Conservation (phyloP, 2,888 invertebrate genomes). For the Tubulanus polymorphus region DNA sequence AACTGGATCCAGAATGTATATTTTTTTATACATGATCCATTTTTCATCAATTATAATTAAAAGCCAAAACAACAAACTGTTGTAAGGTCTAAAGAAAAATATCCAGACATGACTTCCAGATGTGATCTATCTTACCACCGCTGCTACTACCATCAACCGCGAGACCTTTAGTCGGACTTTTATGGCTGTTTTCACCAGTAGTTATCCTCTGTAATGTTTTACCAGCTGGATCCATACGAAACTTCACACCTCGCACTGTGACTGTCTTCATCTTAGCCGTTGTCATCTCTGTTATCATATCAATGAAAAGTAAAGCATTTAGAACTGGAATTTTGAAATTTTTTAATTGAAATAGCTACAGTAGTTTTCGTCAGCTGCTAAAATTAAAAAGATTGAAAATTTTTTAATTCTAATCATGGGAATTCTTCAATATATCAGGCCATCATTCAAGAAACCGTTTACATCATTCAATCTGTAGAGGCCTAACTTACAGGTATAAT, state of each 20-base stretch:
- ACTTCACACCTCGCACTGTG: conserved; percentile 54
- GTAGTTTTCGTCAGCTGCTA: too few relatives aligned
- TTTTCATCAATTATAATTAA: conserved; percentile 2
- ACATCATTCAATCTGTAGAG: background rate
- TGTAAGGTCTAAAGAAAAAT: background rate
- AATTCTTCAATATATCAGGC: background rate
- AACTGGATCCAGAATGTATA: too few relatives aligned
- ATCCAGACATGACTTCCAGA: too few relatives aligned
- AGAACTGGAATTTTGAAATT: too few relatives aligned
- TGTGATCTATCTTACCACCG: too few relatives aligned
- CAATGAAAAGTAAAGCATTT: too few relatives aligned
- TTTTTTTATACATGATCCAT: too few relatives aligned
- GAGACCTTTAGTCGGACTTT: background rate
- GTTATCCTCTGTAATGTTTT: conserved; percentile 27
- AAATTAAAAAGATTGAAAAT: too few relatives aligned
- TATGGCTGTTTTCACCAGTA: background rate
- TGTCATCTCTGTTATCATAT: conserved; percentile 1
- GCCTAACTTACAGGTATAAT: background rate
- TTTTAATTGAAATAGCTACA: too few relatives aligned
- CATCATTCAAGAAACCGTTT: background rate
- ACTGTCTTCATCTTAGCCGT: conserved; percentile 24
- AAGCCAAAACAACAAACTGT: background rate
- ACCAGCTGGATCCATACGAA: conserved; percentile 28
- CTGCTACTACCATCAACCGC: too few relatives aligned
- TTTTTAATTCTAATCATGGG: too few relatives aligned